Conservation (phyloP, 2,888 invertebrate genomes). For the Ophioninae sp. region DNA sequence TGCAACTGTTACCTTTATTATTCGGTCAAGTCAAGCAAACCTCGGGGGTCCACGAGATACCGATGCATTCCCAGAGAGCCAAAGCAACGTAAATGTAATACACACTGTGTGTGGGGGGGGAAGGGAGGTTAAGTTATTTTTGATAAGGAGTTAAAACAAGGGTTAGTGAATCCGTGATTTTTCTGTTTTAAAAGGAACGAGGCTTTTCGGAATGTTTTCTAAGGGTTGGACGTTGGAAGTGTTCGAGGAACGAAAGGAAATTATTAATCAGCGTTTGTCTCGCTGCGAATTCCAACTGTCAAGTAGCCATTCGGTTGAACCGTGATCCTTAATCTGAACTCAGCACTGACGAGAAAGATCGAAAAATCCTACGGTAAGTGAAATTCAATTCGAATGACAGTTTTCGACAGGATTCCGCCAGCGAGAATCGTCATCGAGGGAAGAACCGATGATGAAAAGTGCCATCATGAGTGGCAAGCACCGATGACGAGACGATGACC, state of each 20-base stretch:
- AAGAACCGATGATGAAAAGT: slow-evolving; percentile 10
- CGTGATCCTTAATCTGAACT: not conserved
- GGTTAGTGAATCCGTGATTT: slow-evolving; percentile 26
- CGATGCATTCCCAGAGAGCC: slow-evolving; percentile 85
- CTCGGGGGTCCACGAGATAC: slow-evolving; percentile 82
- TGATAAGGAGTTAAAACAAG: not conserved
- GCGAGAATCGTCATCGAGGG: slow-evolving; percentile 31
- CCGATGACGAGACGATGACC: slow-evolving; percentile 26
- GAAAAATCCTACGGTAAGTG: not conserved
- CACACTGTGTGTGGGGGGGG: slow-evolving; percentile 77
- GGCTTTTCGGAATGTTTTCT: slow-evolving; percentile 46
- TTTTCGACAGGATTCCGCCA: not conserved
- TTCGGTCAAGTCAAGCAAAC: slow-evolving; percentile 82
- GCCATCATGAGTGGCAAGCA: slow-evolving; percentile 38
- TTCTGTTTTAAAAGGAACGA: slow-evolving; percentile 3
- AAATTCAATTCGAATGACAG: not conserved
- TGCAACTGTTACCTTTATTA: slow-evolving; percentile 86
- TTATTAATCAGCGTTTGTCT: slow-evolving; percentile 25
- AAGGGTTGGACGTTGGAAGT: slow-evolving; percentile 46
- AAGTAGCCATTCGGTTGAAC: no score
- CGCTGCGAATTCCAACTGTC: slow-evolving; percentile 7
- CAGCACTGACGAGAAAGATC: not conserved
- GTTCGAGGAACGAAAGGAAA: slow-evolving; percentile 63
- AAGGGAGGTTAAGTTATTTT: slow-evolving; percentile 46
- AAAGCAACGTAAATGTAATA: slow-evolving; percentile 81